A percentile compares a stretch with the other conserved stretches of the same genome.
Conservation (phyloP, 2,113 vertebrate genomes). For the Brienomyrus brachyistius region DNA sequence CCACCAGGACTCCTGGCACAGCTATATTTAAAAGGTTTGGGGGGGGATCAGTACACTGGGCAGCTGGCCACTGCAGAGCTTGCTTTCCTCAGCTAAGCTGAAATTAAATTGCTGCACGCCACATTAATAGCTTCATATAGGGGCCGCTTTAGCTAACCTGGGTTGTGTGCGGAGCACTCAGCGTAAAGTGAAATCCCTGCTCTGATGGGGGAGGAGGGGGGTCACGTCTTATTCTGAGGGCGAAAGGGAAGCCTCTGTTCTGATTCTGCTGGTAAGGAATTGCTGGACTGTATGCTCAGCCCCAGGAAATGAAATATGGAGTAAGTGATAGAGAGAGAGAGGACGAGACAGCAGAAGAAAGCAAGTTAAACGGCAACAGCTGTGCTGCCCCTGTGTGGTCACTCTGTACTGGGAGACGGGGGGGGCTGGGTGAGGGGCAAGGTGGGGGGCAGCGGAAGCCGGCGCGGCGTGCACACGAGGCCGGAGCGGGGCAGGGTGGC, state of each 20-base stretch:
- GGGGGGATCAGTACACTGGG: neutral
- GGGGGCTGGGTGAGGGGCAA: too few species aligned
- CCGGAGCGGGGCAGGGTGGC: slow-evolving; percentile 71
- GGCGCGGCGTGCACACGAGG: slow-evolving; percentile 51
- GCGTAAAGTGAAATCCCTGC: neutral
- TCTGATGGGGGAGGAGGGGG: neutral
- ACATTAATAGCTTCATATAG: neutral
- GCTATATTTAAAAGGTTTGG: neutral
- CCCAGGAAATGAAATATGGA: slow-evolving; percentile 6
- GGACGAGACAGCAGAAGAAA: slow-evolving; percentile 27
- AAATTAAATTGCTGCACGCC: neutral
- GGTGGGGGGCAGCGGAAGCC: slow-evolving; percentile 49
- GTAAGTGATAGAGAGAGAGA: neutral
- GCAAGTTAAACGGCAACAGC: slow-evolving; percentile 22
- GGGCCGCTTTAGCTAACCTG: neutral
- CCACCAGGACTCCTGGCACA: neutral
- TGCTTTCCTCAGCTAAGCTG: neutral
- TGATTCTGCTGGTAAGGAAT: neutral
- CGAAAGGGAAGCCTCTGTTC: neutral
- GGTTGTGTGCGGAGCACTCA: neutral
- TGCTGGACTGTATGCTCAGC: neutral
- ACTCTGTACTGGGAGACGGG: neutral
- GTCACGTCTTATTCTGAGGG: neutral
- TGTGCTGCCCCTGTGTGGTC: slow-evolving; percentile 7
- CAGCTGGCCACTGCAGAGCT: neutral